These are phyloP conservation scores for Lasioglossum oenotherae DNA, from an alignment of 2,888 invertebrate species.

Conservation along the genomic window DNA sequence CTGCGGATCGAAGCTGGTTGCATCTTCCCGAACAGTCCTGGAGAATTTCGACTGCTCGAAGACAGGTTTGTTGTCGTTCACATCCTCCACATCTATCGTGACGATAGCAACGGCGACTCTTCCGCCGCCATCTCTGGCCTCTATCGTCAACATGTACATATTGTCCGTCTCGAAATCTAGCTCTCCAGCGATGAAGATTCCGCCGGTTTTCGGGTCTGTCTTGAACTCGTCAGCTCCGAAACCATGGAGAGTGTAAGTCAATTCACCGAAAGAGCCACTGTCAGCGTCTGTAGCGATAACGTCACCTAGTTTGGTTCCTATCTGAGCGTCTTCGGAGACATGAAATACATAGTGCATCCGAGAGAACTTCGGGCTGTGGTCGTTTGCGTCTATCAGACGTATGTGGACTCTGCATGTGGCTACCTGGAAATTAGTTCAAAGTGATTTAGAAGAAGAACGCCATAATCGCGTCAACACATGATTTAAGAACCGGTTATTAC, in stretches of 20 bases:
- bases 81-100: constrained; percentile 89
- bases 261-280: constrained; percentile 89
- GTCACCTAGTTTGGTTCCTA: constrained; percentile 88
- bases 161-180: constrained; percentile 93
- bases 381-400: constrained; percentile 91
- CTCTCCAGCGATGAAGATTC: constrained; percentile 87
- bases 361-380: constrained; percentile 90
- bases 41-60: constrained; percentile 90
- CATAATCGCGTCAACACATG: neutral
- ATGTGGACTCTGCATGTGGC: constrained; percentile 88
- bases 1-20: constrained; percentile 91
- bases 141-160: constrained; percentile 91
- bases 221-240: constrained; percentile 92
- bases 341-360: constrained; percentile 88
- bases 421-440: constrained; percentile 79
- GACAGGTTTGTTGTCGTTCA: constrained; percentile 91
- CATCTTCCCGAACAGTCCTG: constrained; percentile 91
- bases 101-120: constrained; percentile 89
- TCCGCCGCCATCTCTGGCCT: constrained; percentile 93
- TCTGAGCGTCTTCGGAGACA: constrained; percentile 88
- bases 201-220: constrained; percentile 89
- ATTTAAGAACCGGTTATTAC: constrained; percentile 61
- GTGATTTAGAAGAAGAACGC: neutral
- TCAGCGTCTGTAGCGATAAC: constrained; percentile 90
- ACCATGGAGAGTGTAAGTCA: constrained; percentile 91